Evolutionary conservation across 2,797 vertebrate genomes (phyloP).

Genomic region (Cirrhinus mrigala): DNA sequence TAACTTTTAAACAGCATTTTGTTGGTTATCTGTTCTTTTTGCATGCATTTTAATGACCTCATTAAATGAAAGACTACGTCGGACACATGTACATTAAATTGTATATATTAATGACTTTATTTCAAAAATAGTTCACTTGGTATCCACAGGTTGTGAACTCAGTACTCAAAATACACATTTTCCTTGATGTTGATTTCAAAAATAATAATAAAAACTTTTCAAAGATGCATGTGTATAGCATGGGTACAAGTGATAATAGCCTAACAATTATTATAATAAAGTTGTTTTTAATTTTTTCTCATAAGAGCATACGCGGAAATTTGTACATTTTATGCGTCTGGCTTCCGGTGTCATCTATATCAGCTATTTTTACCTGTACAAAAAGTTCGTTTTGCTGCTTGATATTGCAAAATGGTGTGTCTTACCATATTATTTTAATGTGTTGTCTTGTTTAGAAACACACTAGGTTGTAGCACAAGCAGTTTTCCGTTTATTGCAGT

Average conservation of each 20-base stretch:
- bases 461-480: too few species aligned
- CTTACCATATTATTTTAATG: too few species aligned
- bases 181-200: background rate
- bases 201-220: background rate
- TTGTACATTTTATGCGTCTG: too few species aligned
- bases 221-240: background rate
- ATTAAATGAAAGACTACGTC: background rate
- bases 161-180: background rate
- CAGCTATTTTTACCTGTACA: too few species aligned
- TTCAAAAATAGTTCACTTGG: background rate
- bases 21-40: background rate
- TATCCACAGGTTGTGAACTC: background rate
- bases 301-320: too few species aligned
- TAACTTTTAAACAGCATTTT: background rate
- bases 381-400: too few species aligned
- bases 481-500: too few species aligned
- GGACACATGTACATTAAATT: background rate
- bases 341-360: too few species aligned
- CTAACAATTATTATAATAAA: background rate
- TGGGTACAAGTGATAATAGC: background rate
- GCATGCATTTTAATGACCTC: background rate
- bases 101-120: background rate
- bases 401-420: too few species aligned
- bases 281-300: background rate
- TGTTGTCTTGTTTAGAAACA: too few species aligned